A percentile compares a stretch with the other conserved stretches of the same genome.
Evolutionary conservation across 2,797 vertebrate species (phyloP).

Genomic region (Myoxocephalus aenaeus): DNA sequence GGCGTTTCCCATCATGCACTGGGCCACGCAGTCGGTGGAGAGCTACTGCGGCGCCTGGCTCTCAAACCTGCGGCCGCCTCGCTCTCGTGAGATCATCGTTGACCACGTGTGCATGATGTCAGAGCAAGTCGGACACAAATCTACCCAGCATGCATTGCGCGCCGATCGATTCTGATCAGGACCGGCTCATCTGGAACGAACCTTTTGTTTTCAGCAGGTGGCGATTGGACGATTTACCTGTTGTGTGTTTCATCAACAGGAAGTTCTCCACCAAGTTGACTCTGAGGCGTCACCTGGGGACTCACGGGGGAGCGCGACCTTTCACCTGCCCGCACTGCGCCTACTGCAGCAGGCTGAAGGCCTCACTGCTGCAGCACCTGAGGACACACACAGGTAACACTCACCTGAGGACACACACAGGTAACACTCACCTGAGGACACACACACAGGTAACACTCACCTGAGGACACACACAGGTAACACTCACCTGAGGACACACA

Average conservation of each 20-base stretch:
- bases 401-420: neutral
- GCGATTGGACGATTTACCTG: rapidly evolving
- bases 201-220: neutral
- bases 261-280: conserved; percentile 79
- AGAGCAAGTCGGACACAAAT: too few relatives aligned
- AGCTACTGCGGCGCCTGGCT: too few relatives aligned
- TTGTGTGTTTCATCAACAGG: conserved; percentile 31
- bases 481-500: neutral
- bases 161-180: too few relatives aligned
- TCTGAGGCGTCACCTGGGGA: conserved; percentile 79
- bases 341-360: conserved; percentile 80
- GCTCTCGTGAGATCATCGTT: too few relatives aligned
- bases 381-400: conserved; percentile 75
- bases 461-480: conserved; percentile 75
- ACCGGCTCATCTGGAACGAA: too few relatives aligned
- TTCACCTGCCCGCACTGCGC: conserved; percentile 76
- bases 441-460: conserved; percentile 45
- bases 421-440: neutral
- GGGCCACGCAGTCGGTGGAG: too few relatives aligned
- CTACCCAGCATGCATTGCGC: too few relatives aligned
- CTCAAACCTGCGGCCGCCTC: too few relatives aligned
- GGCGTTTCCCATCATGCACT: too few relatives aligned
- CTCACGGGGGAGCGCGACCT: conserved; percentile 76
- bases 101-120: too few relatives aligned
- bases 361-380: conserved; percentile 80